These are phyloP conservation scores for Drosophila leontia DNA, from an alignment of 1,140 invertebrate species.

Conservation along the genomic window DNA sequence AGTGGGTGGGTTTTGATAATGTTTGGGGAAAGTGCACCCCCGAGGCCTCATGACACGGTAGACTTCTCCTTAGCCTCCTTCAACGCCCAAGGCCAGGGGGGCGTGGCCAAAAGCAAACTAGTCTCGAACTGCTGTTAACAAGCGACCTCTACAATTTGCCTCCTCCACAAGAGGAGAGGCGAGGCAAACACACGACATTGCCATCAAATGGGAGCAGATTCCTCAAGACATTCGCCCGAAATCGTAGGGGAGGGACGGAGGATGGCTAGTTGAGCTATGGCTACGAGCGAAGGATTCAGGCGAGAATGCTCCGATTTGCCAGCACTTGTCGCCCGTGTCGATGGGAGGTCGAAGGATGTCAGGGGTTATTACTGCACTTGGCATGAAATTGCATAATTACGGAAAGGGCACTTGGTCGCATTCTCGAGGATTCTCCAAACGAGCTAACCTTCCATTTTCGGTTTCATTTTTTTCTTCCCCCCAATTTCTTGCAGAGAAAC, in stretches of 20 bases:
- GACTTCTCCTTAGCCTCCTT: slow-evolving; percentile 1
- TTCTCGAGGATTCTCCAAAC: slow-evolving; percentile 9
- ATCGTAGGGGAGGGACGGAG: slow-evolving; percentile 20
- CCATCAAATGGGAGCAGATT: slow-evolving; percentile 35
- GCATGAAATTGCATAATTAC: slow-evolving; percentile 61
- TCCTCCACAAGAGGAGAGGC: slow-evolving; percentile 26
- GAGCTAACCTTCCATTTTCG: slow-evolving; percentile 32
- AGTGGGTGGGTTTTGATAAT: slow-evolving; percentile 11
- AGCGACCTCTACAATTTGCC: slow-evolving; percentile 54
- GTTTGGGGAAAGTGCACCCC: slow-evolving; percentile 20
- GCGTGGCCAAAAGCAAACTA: slow-evolving; percentile 30
- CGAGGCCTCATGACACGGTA: slow-evolving; percentile 11
- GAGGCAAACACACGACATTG: slow-evolving; percentile 32
- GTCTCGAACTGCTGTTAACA: slow-evolving; percentile 58
- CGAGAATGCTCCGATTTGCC: slow-evolving; percentile 31
- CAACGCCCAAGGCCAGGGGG: slow-evolving; percentile 31
- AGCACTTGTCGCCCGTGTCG: slow-evolving; percentile 38
- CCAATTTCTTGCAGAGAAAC: slow-evolving; percentile 87
- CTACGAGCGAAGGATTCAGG: neutral
- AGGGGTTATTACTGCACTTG: slow-evolving; percentile 48
- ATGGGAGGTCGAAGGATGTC: slow-evolving; percentile 36
- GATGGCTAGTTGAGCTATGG: slow-evolving; percentile 26
- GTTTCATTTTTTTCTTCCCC: neutral
- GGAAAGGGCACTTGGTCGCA: slow-evolving; percentile 29
- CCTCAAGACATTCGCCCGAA: slow-evolving; percentile 43